phyloP scores from a whole-genome alignment of 2,888 invertebrate species.

The Alsophila aescularia region DNA sequence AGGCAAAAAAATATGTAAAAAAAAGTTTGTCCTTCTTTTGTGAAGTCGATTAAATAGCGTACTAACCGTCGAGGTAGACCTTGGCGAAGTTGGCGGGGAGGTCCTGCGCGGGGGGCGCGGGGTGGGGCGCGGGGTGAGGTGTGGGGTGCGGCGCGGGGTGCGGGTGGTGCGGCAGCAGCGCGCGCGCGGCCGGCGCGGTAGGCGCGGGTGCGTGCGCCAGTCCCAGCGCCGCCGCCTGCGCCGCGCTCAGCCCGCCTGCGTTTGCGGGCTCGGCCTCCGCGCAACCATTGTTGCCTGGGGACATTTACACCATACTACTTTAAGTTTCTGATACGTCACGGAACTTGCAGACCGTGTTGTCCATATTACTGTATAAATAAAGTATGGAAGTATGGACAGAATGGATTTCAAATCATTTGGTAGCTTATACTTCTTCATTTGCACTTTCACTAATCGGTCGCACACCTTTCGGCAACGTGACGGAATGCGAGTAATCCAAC shows the following conservation, averaged over 20 bases:
- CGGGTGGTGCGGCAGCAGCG: conserved; percentile 54
- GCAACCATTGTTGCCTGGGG: conserved; percentile 34
- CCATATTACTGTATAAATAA: too few relatives aligned
- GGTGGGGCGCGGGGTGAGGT: conserved; percentile 42
- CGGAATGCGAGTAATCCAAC: conserved; percentile 97
- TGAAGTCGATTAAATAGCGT: neutral
- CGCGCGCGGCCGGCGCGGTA: conserved; percentile 57
- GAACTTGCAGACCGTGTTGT: too few relatives aligned
- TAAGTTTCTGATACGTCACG: too few relatives aligned
- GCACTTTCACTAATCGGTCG: too few relatives aligned
- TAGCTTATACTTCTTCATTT: too few relatives aligned
- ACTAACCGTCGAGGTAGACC: conserved; percentile 70
- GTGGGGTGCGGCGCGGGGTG: conserved; percentile 39
- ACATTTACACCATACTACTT: neutral
- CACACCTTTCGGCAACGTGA: conserved; percentile 87
- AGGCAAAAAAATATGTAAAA: too few relatives aligned
- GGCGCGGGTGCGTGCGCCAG: conserved; percentile 71
- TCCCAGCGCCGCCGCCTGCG: conserved; percentile 76
- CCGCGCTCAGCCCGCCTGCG: conserved; percentile 63
- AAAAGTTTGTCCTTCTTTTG: too few relatives aligned
- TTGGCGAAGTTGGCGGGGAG: conserved; percentile 69
- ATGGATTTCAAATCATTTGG: too few relatives aligned
- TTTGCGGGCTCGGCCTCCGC: conserved; percentile 40
- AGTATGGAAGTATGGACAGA: too few relatives aligned
- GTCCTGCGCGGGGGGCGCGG: conserved; percentile 40